Base-by-base conservation (phyloP, 2,797 vertebrate species). In the Capromys pilorides region DNA sequence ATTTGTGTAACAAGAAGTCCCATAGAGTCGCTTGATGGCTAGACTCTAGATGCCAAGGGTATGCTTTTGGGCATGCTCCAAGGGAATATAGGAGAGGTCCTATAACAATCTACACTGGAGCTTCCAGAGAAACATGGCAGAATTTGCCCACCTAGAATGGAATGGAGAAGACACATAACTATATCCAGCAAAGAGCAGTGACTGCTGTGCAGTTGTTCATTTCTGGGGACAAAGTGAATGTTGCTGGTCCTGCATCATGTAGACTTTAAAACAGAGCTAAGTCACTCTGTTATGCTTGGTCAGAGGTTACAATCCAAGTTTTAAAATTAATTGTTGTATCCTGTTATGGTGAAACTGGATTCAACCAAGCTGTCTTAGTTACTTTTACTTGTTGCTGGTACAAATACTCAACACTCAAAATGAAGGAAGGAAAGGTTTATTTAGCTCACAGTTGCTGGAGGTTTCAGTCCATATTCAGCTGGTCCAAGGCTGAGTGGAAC, bases 61-160 rank as follows among this genome's bases (percentile, higher is more conserved):
- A 99, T 99, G 26, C 98, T 99, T 96, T 99, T 99, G 93, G 99
- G 99, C 97, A 99, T 99, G 26, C 98, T 99, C 75, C 99, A 99
- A 98, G 99, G 99, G 97, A 99, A 99, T 98, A 99, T 99, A 98
- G 8, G 99, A 98, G 99, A 99, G 98, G 99, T 99, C 97, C 98
- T 99, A 97, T 99, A 41, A 99, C 98, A 99, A 98, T 99, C 99
- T 98, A 99, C 99, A 95, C 99, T 99, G 98, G 99, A 99, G 98
- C 98, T 99, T 97, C 99, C 99, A 98, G 99, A 99, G 98, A 99
- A 99, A 98, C 99, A 99, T 49, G 99, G 99, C 97, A 99, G 99
- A 98, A 99, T 98, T 99, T 88, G 99, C 99, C 96, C 99, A 99
- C 97, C 98, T 99, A 97, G 98, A 73, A 41, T 41, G 39, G 99